Percentiles rank a stretch among this genome's conserved stretches.
phyloP scores from a whole-genome alignment of 2,797 vertebrate species.

The Acanthurus leucopareius region DNA sequence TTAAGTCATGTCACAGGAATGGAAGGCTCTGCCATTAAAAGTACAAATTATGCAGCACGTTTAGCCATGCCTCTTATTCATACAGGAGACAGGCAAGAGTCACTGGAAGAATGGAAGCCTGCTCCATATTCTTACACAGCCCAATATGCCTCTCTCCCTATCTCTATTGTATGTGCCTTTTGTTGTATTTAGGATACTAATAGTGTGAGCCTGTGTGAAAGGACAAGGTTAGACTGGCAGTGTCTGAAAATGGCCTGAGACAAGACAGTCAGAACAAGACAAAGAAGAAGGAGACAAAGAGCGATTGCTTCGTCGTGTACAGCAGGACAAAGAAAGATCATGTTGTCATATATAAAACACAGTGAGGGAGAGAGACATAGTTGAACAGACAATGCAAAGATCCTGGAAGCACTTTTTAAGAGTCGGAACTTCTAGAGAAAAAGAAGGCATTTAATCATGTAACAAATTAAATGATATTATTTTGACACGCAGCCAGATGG shows the following conservation, averaged over 20 bases:
- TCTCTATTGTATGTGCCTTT: constrained; percentile 68
- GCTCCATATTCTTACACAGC: constrained; percentile 69
- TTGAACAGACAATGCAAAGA: constrained; percentile 45
- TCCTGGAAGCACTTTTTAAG: constrained; percentile 53
- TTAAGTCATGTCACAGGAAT: constrained; percentile 89
- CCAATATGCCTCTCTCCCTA: constrained; percentile 53
- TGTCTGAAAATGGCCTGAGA: constrained; percentile 69
- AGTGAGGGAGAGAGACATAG: constrained; percentile 20
- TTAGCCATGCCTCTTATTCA: constrained; percentile 86
- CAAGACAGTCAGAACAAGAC: constrained; percentile 67
- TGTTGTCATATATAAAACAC: constrained; percentile 30
- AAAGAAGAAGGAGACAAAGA: constrained; percentile 71
- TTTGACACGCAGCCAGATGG: constrained; percentile 86
- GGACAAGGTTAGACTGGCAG: constrained; percentile 61
- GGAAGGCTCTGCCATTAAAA: constrained; percentile 89
- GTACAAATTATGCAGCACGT: constrained; percentile 89
- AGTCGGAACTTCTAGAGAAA: constrained; percentile 70
- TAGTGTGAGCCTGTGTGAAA: constrained; percentile 67
- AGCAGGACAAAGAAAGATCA: constrained; percentile 69
- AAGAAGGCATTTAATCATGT: constrained; percentile 83
- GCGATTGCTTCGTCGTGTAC: constrained; percentile 50
- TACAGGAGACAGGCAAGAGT: constrained; percentile 78
- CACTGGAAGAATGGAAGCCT: constrained; percentile 76
- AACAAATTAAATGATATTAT: constrained; percentile 85
- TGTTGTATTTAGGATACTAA: constrained; percentile 75